Percentiles rank a stretch among this genome's conserved stretches.
phyloP scores from a whole-genome alignment of 2,113 vertebrate genomes.

The pig (Sus scrofa) region DNA sequence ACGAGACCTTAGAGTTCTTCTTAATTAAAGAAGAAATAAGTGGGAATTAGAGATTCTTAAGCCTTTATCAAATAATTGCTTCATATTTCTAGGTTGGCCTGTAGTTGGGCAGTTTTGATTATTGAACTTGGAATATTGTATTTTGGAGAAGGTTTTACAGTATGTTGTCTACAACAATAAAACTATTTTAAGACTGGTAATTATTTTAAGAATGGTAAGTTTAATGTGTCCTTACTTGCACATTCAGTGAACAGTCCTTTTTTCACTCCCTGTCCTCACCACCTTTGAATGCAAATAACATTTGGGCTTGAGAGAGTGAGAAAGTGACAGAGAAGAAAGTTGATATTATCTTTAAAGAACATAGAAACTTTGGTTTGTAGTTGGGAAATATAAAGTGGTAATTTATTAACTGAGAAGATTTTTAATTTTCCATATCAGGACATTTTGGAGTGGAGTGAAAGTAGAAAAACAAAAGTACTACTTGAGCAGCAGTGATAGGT shows the following conservation, averaged over 20 bases:
- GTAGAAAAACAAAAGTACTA: background rate
- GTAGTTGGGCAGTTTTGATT: background rate
- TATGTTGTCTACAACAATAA: background rate
- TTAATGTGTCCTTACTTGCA: background rate
- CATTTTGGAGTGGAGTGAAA: background rate
- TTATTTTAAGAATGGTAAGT: background rate
- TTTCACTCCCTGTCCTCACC: background rate
- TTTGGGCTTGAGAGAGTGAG: background rate
- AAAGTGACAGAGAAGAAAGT: background rate
- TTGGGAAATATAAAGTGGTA: background rate
- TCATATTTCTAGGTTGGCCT: background rate
- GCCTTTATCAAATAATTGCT: background rate
- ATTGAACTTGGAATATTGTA: background rate
- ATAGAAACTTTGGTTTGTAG: background rate
- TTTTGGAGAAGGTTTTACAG: background rate
- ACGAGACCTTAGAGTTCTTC: background rate
- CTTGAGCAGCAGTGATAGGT: background rate
- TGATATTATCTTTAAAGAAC: background rate
- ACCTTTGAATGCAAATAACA: background rate
- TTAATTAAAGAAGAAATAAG: background rate
- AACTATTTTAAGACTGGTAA: background rate
- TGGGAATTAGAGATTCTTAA: background rate
- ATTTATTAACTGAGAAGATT: background rate
- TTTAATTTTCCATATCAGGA: background rate
- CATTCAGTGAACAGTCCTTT: background rate